A percentile compares a stretch with the other conserved stretches of the same genome.
Conservation (phyloP, 2,888 invertebrate genomes). For the Fragum fragum region DNA sequence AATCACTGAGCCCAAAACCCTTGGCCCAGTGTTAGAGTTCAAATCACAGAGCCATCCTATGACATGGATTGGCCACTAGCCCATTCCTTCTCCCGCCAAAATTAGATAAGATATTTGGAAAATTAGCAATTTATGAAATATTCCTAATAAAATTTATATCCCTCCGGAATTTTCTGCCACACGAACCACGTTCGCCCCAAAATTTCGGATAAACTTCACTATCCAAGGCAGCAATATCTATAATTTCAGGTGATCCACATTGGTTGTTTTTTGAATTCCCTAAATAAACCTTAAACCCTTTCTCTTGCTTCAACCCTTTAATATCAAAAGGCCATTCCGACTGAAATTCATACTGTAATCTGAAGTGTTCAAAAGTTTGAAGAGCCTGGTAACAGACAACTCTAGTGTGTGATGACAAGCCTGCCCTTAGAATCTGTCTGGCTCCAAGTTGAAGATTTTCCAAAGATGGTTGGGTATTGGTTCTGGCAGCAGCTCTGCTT, state of each 20-base stretch:
- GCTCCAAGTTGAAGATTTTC: too few species aligned
- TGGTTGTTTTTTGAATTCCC: conserved; percentile 20
- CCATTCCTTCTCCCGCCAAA: neutral
- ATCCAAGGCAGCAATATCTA: neutral
- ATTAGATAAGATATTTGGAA: neutral
- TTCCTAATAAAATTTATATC: neutral
- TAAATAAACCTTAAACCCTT: neutral
- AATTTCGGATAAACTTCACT: conserved; percentile 19
- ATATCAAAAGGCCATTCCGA: conserved; percentile 16
- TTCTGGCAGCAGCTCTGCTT: conserved; percentile 30
- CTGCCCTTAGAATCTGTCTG: too few species aligned
- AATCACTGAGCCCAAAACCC: neutral
- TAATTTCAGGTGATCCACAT: conserved; percentile 5
- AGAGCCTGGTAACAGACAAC: too few species aligned
- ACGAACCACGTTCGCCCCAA: conserved; percentile 23
- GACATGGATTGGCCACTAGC: conserved; percentile 9
- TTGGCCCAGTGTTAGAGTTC: neutral
- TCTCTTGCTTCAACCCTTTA: neutral
- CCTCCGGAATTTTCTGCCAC: conserved; percentile 32
- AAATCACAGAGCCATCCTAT: neutral
- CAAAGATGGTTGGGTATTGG: too few species aligned
- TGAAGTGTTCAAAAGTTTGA: conserved; percentile 22
- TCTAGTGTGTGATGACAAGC: too few species aligned
- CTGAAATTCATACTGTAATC: neutral
- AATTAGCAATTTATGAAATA: neutral